These are phyloP conservation scores for Melanargia galathea DNA, from an alignment of 2,888 invertebrate genomes.

Conservation along the genomic window DNA sequence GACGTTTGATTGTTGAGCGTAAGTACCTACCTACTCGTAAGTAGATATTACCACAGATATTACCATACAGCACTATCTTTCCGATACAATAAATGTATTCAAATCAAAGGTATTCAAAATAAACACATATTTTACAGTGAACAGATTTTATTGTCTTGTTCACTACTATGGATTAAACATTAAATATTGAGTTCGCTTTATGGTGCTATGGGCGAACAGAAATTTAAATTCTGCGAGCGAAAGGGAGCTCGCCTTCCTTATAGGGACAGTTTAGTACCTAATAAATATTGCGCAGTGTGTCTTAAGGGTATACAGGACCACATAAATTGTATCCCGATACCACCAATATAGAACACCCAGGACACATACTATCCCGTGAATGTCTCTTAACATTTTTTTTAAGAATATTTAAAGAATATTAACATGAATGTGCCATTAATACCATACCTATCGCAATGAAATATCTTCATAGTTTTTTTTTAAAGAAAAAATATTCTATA, in stretches of 20 bases:
- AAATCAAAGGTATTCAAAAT: too few species aligned
- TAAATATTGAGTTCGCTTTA: conserved; percentile 4
- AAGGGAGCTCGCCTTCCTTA: conserved; percentile 17
- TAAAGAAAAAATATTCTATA: too few species aligned
- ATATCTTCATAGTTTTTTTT: too few species aligned
- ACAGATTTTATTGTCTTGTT: conserved; percentile 13
- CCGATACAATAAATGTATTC: too few species aligned
- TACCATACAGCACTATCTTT: too few species aligned
- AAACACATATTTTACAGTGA: not conserved
- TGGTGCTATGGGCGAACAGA: conserved; percentile 9
- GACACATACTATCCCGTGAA: not conserved
- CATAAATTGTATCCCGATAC: conserved; percentile 29
- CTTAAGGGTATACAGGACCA: conserved; percentile 14
- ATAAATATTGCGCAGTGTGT: conserved; percentile 25
- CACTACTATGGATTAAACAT: conserved; percentile 19
- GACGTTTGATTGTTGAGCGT: too few species aligned
- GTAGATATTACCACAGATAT: too few species aligned
- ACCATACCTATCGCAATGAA: too few species aligned
- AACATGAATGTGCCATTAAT: too few species aligned
- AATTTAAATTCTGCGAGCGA: conserved; percentile 20
- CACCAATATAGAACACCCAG: not conserved
- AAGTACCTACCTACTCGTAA: too few species aligned
- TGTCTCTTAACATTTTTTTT: too few species aligned
- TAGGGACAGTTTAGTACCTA: conserved; percentile 23
- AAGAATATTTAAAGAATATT: too few species aligned